phyloP scores from a whole-genome alignment of 2,888 invertebrate genomes.

The Tridacna crocea region DNA sequence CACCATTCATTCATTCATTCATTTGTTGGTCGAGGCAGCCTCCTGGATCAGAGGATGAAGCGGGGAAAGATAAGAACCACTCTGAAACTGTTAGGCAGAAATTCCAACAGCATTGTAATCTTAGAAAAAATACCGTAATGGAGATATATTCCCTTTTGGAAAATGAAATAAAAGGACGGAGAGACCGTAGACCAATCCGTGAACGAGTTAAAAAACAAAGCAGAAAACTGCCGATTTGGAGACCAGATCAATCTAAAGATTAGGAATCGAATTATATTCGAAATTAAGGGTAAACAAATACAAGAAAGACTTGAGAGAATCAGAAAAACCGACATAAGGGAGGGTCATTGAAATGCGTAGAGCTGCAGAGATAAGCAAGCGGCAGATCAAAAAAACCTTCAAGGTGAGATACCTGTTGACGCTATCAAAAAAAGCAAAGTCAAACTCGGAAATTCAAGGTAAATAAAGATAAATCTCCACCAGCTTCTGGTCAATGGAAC shows the following conservation, averaged over 20 bases:
- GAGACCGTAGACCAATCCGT: slow-evolving; percentile 39
- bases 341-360: slow-evolving; percentile 40
- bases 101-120: slow-evolving; percentile 35
- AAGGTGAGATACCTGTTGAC: background rate
- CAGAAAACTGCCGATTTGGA: slow-evolving; percentile 43
- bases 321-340: slow-evolving; percentile 27
- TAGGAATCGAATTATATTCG: slow-evolving; percentile 38
- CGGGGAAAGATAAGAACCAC: slow-evolving; percentile 11
- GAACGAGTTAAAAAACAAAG: slow-evolving; percentile 36
- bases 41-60: background rate
- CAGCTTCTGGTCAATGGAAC: background rate
- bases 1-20: too few relatives aligned
- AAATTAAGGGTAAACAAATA: slow-evolving; percentile 6
- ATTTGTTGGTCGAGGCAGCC: slow-evolving; percentile 31
- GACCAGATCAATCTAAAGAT: slow-evolving; percentile 37
- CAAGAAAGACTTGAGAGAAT: slow-evolving; percentile 30
- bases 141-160: slow-evolving; percentile 40
- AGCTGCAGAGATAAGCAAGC: slow-evolving; percentile 41
- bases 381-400: slow-evolving; percentile 25
- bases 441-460: background rate
- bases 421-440: background rate
- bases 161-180: slow-evolving; percentile 25
- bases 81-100: slow-evolving; percentile 21
- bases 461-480: background rate
- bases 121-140: slow-evolving; percentile 41